These are phyloP conservation scores for Latrodectus elegans DNA, from an alignment of 2,888 invertebrate species.

Conservation along the genomic window DNA sequence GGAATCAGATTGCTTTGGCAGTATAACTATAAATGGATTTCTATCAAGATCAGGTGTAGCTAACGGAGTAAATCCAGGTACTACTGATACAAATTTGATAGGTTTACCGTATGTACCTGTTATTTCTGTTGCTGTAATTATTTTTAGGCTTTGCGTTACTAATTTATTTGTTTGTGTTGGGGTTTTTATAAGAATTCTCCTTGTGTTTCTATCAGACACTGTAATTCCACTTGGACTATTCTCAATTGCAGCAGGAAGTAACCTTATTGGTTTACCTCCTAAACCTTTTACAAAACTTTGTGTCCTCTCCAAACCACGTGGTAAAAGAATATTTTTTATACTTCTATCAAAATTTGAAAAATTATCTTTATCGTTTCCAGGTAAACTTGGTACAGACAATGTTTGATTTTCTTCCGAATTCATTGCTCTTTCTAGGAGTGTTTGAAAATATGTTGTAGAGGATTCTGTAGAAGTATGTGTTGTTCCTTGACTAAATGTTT, in stretches of 20 bases:
- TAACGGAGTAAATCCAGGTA: too few species aligned
- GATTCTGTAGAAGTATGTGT: too few species aligned
- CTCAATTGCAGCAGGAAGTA: background rate
- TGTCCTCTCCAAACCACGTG: background rate
- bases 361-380: background rate
- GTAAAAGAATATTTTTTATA: constrained; percentile 14
- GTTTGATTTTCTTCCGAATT: constrained; percentile 4
- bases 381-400: background rate
- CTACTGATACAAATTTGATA: too few species aligned
- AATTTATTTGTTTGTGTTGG: too few species aligned
- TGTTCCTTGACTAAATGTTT: too few species aligned
- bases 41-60: background rate
- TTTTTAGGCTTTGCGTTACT: too few species aligned
- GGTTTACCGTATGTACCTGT: too few species aligned
- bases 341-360: constrained; percentile 11
- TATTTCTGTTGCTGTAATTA: too few species aligned
- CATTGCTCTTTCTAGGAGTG: background rate
- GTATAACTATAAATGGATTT: background rate
- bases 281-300: background rate
- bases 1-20: background rate
- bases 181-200: too few species aligned
- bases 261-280: background rate
- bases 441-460: too few species aligned
- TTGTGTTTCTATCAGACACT: background rate
- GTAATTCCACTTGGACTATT: background rate